A percentile compares a stretch with the other conserved stretches of the same genome.
phyloP scores from a whole-genome alignment of 2,113 vertebrate genomes.

The Nothobranchius furzeri region DNA sequence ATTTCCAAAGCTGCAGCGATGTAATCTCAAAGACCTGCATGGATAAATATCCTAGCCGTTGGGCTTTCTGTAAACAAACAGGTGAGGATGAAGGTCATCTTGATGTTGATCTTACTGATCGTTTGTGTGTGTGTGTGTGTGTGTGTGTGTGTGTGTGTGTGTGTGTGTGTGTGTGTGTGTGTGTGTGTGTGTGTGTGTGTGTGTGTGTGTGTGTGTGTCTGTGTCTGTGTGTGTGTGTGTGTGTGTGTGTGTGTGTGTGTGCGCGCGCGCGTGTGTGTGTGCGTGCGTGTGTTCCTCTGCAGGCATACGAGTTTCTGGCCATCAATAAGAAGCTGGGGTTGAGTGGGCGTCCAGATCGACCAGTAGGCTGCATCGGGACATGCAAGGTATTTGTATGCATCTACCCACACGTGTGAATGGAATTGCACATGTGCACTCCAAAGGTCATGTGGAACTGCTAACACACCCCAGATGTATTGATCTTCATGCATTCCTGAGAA shows the following conservation, averaged over 20 bases:
- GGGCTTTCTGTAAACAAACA: constrained; percentile 20
- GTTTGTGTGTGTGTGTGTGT: constrained; percentile 14
- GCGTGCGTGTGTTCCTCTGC: constrained; percentile 46
- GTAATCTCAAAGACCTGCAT: constrained; percentile 3
- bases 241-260: too few relatives aligned
- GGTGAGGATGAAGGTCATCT: neutral
- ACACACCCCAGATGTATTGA: constrained; percentile 24
- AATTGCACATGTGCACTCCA: neutral
- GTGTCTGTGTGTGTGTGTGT: constrained; percentile 75
- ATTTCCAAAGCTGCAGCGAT: constrained; percentile 14
- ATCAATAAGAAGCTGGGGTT: constrained; percentile 94
- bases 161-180: too few relatives aligned
- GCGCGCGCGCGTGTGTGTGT: too few relatives aligned
- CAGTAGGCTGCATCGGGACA: constrained; percentile 95
- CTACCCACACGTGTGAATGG: neutral
- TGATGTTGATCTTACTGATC: constrained; percentile 3
- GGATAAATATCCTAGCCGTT: constrained; percentile 1
- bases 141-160: constrained; percentile 76
- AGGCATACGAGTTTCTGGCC: constrained; percentile 95
- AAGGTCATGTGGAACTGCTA: constrained; percentile 20
- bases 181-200: too few relatives aligned
- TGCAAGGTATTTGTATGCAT: constrained; percentile 85
- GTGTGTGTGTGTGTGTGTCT: constrained; percentile 1
- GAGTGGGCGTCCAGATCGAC: constrained; percentile 92
- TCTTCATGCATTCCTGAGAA: constrained; percentile 28